Evolutionary conservation across 2,797 vertebrate genomes (phyloP).

Genomic region (Erethizon dorsatum): DNA sequence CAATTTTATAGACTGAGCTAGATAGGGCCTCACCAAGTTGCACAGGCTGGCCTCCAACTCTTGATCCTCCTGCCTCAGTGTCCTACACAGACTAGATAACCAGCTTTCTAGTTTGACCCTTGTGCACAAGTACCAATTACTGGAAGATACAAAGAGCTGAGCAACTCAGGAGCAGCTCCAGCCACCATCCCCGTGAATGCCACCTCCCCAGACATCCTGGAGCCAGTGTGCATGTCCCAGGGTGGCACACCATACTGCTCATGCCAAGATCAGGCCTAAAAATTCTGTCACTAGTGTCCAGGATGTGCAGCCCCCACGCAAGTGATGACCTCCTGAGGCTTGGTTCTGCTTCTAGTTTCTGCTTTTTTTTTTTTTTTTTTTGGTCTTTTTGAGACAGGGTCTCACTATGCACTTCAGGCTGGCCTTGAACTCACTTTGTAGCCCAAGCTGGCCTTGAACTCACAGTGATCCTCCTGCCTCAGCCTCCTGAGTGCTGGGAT

Average conservation of each 20-base stretch:
- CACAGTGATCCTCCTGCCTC: background rate
- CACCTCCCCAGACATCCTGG: background rate
- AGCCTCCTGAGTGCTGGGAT: background rate
- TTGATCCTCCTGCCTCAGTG: background rate
- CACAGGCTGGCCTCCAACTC: background rate
- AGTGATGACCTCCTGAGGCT: background rate
- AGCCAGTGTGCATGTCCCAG: background rate
- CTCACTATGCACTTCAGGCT: background rate
- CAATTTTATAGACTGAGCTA: background rate
- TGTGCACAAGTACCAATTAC: accelerated
- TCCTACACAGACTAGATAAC: background rate
- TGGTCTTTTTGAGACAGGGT: background rate
- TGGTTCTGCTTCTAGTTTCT: background rate
- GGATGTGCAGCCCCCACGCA: accelerated
- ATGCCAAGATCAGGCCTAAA: background rate
- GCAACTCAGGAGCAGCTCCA: background rate
- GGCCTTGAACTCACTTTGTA: background rate
- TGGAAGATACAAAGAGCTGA: background rate
- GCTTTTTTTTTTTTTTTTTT: background rate
- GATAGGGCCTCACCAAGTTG: background rate
- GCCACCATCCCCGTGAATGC: background rate
- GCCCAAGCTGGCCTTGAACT: background rate
- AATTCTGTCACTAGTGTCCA: background rate
- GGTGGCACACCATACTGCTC: too few relatives aligned
- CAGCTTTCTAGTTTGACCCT: background rate